Base-by-base conservation (phyloP, 2,888 invertebrate species). In the Platerodrilus igneus region DNA sequence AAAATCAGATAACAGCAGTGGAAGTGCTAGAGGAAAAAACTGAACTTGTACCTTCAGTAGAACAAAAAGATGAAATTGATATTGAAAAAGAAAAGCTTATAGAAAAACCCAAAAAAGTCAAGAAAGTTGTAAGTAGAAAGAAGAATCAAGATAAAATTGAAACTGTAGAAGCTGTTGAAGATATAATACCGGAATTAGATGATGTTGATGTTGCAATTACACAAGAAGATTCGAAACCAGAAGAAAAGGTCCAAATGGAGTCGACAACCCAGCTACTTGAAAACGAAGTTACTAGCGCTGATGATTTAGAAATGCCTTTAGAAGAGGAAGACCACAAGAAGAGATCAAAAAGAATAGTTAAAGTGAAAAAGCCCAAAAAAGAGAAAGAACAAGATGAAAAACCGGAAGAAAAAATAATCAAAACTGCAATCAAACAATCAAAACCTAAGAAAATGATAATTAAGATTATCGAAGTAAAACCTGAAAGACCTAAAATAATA, bases 341-440 rank as follows among this genome's bases (percentile, higher is more conserved):
- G 17, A 8, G 19, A 16, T 10, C 9, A 7, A 17, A 4, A 10
- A 3, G 19, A 29, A n/a, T 18, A 29, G 9, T 10, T 63, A 25
- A 57, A 53, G 38, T n/a, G n/a, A 62, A 57, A 36, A 59, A 57
- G 25, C 48, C 53, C 25, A 53, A 53, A 36, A 51, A 55, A 14
- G 51, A 50, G 3, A 51, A 55, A 14, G 48, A 43, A 4, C 56
- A 56, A 32, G 46, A 46, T 26, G 38, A 34, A 9, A 17, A 16
- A 17, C 36, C 30, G 11, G 62, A 63, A 43, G 58, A 66, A 54
- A 47, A 55, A 32, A 39, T 51, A 30, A 54, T 64, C 55, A 56
- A 62, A 42, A 43, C 57, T 16, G 50, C 54, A 3, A 56, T 64
- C 10, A 61, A 55, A 60, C 73, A 45, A 15, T 38, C 36, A 62